Base-by-base conservation (phyloP, 2,113 vertebrate species). In the Forbesichthys papilliferus region DNA sequence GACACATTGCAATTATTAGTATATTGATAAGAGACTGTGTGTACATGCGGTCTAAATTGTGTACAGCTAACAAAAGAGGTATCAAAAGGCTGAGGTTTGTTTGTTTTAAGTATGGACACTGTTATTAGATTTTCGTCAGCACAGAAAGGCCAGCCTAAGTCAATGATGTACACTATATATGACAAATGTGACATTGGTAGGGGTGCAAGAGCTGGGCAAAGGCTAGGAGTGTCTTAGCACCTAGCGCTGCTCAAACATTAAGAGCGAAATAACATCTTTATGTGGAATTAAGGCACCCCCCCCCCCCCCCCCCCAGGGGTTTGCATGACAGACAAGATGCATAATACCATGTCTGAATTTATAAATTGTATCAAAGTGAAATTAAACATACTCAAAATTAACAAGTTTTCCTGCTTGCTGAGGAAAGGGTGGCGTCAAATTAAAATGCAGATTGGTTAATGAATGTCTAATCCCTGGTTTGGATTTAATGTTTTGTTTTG, bases 81-180 rank as follows among this genome's bases (percentile, higher is more conserved):
- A 70, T 42, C 55, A 65, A 76, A 73, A 36, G 12, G 12, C 2
- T 59, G n/a, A 7, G n/a, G 33, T 34, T 14, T 4, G 6, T 9
- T n/a, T 20, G 18, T 63, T 5, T 48, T 10, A 54, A 73, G 60
- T 18, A 10, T 16, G 14, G 42, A 13, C 33, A 6, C 60, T 62
- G 42, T 47, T 9, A 16, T 48, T 48, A 20, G 61, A 66, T 48
- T 33, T 53, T 33, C 78, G 75, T 62, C 52, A 27, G 71, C 16
- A 46, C 55, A 14, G 27, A 86, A 88, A 87, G 79, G 78, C 66
- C 81, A 85, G 71, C 58, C 66, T 73, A 13, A 54, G 68, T 48
- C 72, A 73, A 49, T 61, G 73, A 47, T 4, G 4, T 47, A 70
- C 11, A 64, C 42, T 18, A 34, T 68, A 8, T 42, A 8, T 42